Evolutionary conservation across 2,797 vertebrate species (phyloP), one percentile per base, ranked within the genome.

Genomic region (Austrolebias charrua): DNA sequence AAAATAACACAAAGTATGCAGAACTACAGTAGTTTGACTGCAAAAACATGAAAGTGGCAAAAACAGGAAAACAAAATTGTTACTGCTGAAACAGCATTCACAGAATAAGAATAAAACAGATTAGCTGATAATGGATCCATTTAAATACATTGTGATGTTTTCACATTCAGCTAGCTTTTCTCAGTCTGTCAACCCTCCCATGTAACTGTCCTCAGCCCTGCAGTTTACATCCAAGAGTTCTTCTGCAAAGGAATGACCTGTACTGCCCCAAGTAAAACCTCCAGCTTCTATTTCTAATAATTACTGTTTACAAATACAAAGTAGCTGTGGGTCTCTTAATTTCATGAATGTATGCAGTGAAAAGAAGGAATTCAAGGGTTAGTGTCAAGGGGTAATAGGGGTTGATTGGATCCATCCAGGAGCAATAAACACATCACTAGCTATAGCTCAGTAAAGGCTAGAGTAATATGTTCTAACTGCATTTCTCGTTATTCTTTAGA

Each of bases 191-290:
- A 83, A 71, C 71, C 44, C 69, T 60, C 60, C 71, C 71, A 64
- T 81, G 73, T 74, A 78, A 77, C 73, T 61, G 60, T 15, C 15
- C 2, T 50, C 24, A 6, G 71, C 29, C 33, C 53, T 68, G 40
- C 44, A 46, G 50, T 53, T 19, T 52, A 45, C 65, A 55, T 80
- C 58, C 46, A 69, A 81, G 43, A 51, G 57, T 81, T 73, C 64
- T 66, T 78, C 69, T 81, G 68, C 63, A 58, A 65, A 68, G 45
- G 64, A 76, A 60, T 31, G 67, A 60, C 51, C 73, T 55, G n/a
- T 59, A 42, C 42, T 19, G 55, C 45, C 43, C 54, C 55, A 60
- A 60, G 60, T 53, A 69, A 63, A 52, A 5, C 5, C 14, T 48
- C 52, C 42, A 43, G 63, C 42, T 19, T 57, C 15, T 4, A 24